These are phyloP conservation scores for Drosophila burlai DNA, from an alignment of 1,140 invertebrate species.

Conservation along the genomic window DNA sequence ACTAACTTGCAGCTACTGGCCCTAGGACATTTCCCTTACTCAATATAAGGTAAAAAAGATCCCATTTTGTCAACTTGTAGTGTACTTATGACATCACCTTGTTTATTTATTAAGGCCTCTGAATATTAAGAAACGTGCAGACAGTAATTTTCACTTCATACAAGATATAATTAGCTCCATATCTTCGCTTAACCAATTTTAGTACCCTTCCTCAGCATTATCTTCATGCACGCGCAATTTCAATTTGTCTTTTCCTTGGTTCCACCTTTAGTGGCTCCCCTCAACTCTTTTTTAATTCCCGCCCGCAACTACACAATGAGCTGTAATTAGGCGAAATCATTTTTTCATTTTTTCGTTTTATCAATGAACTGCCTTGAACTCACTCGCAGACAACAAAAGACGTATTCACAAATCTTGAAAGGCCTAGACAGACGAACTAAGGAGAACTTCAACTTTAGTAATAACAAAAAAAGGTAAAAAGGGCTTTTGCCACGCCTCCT, in stretches of 20 bases:
- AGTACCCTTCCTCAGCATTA: background rate
- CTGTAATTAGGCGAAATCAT: conserved; percentile 45
- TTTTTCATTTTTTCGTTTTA: conserved; percentile 22
- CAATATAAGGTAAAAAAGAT: background rate
- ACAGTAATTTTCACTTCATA: background rate
- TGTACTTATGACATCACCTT: background rate
- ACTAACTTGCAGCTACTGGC: background rate
- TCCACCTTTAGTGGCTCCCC: background rate
- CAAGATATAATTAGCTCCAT: conserved; percentile 13
- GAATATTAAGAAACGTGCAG: background rate
- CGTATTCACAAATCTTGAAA: conserved; percentile 30
- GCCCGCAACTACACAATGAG: conserved; percentile 44
- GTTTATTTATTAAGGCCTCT: background rate
- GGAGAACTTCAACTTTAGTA: conserved; percentile 42
- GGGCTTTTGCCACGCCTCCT: conserved; percentile 38
- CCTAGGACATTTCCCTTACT: too few relatives aligned
- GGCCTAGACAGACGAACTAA: conserved; percentile 40
- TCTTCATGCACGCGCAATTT: conserved; percentile 8
- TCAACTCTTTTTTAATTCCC: conserved; percentile 15
- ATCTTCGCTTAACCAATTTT: too few relatives aligned
- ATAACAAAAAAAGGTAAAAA: conserved; percentile 13
- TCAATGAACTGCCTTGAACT: conserved; percentile 76
- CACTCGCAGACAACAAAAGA: conserved; percentile 32
- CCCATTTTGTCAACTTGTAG: too few relatives aligned
- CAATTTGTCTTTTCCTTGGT: conserved; percentile 12